These are phyloP conservation scores for Haliaeetus leucogaster DNA, from an alignment of 2,113 vertebrate genomes.

Conservation along the genomic window DNA sequence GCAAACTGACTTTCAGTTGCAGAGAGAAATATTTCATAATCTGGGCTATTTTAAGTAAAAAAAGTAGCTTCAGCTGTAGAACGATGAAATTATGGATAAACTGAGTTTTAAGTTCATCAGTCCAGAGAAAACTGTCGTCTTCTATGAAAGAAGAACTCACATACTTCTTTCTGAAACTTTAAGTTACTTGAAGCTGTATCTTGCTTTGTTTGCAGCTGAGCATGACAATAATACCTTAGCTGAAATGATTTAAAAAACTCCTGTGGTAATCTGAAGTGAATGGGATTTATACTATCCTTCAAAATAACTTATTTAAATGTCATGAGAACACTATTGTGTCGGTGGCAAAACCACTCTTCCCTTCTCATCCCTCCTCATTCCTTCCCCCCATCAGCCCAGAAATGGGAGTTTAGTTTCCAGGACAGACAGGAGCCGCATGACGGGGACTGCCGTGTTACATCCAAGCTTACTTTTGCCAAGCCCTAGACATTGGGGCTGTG, in stretches of 20 bases:
- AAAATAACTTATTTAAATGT: background rate
- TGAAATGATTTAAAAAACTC: background rate
- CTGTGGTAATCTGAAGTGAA: background rate
- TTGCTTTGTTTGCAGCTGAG: background rate
- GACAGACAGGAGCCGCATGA: background rate
- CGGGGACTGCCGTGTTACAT: background rate
- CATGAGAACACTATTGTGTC: background rate
- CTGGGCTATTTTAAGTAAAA: background rate
- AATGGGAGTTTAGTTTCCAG: background rate
- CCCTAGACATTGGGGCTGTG: background rate
- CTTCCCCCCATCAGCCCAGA: background rate
- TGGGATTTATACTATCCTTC: background rate
- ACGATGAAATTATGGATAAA: background rate
- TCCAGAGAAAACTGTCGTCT: background rate
- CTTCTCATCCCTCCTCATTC: background rate
- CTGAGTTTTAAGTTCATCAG: background rate
- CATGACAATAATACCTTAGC: background rate
- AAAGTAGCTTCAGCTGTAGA: background rate
- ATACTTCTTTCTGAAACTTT: background rate
- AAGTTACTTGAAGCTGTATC: background rate
- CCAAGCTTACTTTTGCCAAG: background rate
- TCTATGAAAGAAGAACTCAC: background rate
- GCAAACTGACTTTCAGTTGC: background rate
- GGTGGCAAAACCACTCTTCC: background rate
- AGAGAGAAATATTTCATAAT: background rate